Evolutionary conservation across 2,113 vertebrate genomes (phyloP), one percentile per base, ranked within the genome.

Genomic region (Taurulus bubalis): DNA sequence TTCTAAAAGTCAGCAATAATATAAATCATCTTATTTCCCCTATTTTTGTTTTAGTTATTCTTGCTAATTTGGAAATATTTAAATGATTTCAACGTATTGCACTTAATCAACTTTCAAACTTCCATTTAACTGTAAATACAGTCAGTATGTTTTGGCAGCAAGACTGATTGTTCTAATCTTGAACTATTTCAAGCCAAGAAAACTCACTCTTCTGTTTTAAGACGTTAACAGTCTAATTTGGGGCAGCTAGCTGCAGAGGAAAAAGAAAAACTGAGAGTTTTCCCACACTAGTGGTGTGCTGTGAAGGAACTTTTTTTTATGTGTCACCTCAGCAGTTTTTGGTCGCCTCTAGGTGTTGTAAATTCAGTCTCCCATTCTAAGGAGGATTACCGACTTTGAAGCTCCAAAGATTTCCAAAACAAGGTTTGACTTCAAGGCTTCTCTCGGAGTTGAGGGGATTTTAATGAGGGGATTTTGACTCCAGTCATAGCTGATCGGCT

Each of bases 381-480:
- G 74, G 56, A 74, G 91, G 89, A 90, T 93, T 91, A 90, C 63
- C 24, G 8, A 85, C 89, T 91, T 90, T 84, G 88, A 91, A 87
- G 84, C 84, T 76, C 3, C 8, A 49, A 58, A 85, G 40, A 73
- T 92, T 93, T 90, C 85, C 89, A 82, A 91, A 91, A 91, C 76
- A 88, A 3, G 40, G 68, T 76, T 85, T 84, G 77, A 87, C 83
- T 86, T 85, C 67, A 71, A 86, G 89, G 79, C 85, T 85, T 79
- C 64, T 77, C 67, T 71, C 66, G 51, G 74, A 85, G 74, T 70
- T 75, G 53, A 84, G 53, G 45, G 51, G 60, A 38, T 80, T 87
- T 89, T 90, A 92, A 91, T 90, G 89, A 92, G 87, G 78, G 82
- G 83, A 83, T 88, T 92, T 85, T 87, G 79, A 85, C 87, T 84